Evolutionary conservation across 2,888 invertebrate genomes (phyloP).

Genomic region (Trachelus iudaicus): DNA sequence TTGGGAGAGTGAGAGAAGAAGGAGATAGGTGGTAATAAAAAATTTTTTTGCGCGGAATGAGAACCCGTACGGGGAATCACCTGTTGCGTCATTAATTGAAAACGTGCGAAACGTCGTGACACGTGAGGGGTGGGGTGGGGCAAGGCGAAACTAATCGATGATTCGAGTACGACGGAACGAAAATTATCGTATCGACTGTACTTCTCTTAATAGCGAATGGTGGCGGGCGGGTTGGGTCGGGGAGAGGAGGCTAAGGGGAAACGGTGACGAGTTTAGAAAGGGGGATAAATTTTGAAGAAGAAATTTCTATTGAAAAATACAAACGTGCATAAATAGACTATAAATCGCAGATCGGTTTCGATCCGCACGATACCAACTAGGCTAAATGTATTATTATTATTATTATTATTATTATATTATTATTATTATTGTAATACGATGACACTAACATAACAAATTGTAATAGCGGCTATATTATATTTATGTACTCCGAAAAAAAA

Average conservation of each 20-base stretch:
- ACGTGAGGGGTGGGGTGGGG: background rate
- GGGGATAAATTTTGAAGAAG: constrained; percentile 9
- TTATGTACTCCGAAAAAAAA: constrained; percentile 56
- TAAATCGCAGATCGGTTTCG: constrained; percentile 43
- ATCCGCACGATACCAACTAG: constrained; percentile 55
- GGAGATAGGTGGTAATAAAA: background rate
- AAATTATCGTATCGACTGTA: background rate
- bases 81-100: background rate
- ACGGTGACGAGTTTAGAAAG: background rate
- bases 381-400: constrained; percentile 58
- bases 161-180: background rate
- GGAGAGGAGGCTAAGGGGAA: background rate
- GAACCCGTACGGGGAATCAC: background rate
- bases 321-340: constrained; percentile 49
- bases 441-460: constrained; percentile 60
- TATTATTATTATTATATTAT: constrained; percentile 29
- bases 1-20: background rate
- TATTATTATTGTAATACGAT: constrained; percentile 55
- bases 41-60: background rate
- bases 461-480: constrained; percentile 61
- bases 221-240: background rate
- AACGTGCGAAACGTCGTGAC: background rate
- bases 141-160: background rate
- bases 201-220: background rate
- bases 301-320: constrained; percentile 34